phyloP scores from a whole-genome alignment of 2,888 invertebrate genomes.

The Chrysolina americana region DNA sequence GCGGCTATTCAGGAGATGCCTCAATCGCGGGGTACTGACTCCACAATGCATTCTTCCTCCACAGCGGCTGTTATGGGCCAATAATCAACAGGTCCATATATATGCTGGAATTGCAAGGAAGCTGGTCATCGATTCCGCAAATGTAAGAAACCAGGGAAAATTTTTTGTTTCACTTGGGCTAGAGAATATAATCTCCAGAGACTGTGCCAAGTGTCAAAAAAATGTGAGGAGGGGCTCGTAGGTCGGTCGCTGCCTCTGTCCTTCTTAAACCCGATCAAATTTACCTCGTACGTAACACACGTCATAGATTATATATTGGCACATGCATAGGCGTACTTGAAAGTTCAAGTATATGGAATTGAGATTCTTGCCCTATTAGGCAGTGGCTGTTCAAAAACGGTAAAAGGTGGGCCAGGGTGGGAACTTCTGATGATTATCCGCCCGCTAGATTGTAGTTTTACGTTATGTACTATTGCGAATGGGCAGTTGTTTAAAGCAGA shows the following conservation, averaged over 20 bases:
- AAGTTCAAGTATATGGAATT: constrained; percentile 1
- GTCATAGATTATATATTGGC: neutral
- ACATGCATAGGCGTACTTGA: constrained; percentile 9
- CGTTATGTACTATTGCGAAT: too few species aligned
- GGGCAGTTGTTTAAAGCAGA: too few species aligned
- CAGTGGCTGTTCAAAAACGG: neutral
- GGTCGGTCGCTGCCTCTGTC: neutral
- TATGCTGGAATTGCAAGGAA: constrained; percentile 35
- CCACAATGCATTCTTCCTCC: too few species aligned
- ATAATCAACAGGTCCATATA: neutral
- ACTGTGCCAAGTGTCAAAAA: constrained; percentile 29
- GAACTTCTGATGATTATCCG: too few species aligned
- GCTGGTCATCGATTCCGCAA: too few species aligned
- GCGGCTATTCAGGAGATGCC: too few species aligned
- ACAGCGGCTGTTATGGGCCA: too few species aligned
- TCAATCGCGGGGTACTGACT: too few species aligned
- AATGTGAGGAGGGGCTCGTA: constrained; percentile 21
- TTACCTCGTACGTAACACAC: neutral
- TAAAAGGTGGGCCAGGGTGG: neutral
- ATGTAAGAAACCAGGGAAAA: too few species aligned
- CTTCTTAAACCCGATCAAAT: neutral
- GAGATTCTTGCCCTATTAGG: constrained; percentile 14
- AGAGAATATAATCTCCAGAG: neutral
- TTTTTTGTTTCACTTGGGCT: constrained; percentile 29
- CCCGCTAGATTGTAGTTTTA: too few species aligned